A percentile compares a stretch with the other conserved stretches of the same genome.
phyloP scores from a whole-genome alignment of 2,797 vertebrate species.

The Arremon aurantiirostris region DNA sequence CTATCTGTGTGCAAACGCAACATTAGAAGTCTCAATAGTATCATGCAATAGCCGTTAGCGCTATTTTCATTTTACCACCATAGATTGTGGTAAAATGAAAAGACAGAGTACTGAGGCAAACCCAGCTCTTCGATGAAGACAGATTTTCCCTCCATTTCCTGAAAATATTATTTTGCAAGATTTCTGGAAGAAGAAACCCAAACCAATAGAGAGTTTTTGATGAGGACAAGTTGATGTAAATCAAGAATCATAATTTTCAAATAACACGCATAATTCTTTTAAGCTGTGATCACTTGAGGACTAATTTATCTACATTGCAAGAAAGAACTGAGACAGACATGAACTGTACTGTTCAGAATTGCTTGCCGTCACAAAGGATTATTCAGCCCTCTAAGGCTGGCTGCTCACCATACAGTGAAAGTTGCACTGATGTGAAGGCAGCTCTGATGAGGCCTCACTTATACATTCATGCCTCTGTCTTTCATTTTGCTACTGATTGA shows the following conservation, averaged over 20 bases:
- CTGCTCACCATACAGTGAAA: not conserved
- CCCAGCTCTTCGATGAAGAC: not conserved
- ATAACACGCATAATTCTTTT: not conserved
- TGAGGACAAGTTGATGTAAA: not conserved
- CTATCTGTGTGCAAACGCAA: not conserved
- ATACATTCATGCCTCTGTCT: not conserved
- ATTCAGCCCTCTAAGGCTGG: not conserved
- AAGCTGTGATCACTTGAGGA: not conserved
- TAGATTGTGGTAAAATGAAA: not conserved
- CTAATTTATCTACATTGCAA: not conserved
- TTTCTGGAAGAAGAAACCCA: not conserved
- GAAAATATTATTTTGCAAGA: not conserved
- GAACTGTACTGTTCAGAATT: not conserved
- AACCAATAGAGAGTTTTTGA: not conserved
- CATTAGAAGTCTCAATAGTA: not conserved
- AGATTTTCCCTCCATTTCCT: not conserved
- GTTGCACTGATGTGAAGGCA: not conserved
- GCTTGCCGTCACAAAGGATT: not conserved
- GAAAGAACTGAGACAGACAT: not conserved
- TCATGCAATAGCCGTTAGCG: not conserved
- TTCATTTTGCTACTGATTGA: constrained; percentile 27
- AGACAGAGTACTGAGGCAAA: not conserved
- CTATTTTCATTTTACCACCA: too few relatives aligned
- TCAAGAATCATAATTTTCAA: not conserved
- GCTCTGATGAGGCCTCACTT: not conserved